These are phyloP conservation scores for Eubucco bourcierii DNA, from an alignment of 2,113 vertebrate species.

Conservation along the genomic window DNA sequence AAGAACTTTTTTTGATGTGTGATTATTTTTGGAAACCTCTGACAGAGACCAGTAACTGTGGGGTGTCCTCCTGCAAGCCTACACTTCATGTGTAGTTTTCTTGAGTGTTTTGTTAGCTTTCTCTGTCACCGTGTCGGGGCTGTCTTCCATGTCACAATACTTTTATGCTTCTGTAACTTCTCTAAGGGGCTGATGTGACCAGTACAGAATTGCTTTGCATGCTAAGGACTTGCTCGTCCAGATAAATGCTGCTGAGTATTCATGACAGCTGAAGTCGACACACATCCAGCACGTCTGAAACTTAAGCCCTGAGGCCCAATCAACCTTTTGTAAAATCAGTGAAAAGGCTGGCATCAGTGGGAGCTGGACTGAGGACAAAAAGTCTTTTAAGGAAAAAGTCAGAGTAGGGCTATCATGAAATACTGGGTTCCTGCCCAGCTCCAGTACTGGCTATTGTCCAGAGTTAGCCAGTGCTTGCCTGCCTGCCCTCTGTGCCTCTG, in stretches of 20 bases:
- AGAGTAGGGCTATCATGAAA: not conserved
- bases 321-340: not conserved
- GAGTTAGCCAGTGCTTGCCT: not conserved
- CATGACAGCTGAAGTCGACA: not conserved
- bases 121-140: not conserved
- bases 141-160: not conserved
- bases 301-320: not conserved
- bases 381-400: not conserved
- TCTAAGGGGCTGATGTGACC: not conserved
- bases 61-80: not conserved
- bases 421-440: not conserved
- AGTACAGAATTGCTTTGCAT: not conserved
- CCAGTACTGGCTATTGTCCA: not conserved
- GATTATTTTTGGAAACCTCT: not conserved
- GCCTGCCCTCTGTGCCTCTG: not conserved
- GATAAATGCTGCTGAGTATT: not conserved
- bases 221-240: not conserved
- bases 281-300: not conserved
- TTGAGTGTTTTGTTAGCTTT: not conserved
- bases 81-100: not conserved
- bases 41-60: not conserved
- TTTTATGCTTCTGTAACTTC: not conserved
- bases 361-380: not conserved
- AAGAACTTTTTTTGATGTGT: accelerated
- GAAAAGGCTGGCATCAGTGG: not conserved